These are phyloP conservation scores for Lypha dubia DNA, from an alignment of 2,888 invertebrate genomes.

Conservation along the genomic window DNA sequence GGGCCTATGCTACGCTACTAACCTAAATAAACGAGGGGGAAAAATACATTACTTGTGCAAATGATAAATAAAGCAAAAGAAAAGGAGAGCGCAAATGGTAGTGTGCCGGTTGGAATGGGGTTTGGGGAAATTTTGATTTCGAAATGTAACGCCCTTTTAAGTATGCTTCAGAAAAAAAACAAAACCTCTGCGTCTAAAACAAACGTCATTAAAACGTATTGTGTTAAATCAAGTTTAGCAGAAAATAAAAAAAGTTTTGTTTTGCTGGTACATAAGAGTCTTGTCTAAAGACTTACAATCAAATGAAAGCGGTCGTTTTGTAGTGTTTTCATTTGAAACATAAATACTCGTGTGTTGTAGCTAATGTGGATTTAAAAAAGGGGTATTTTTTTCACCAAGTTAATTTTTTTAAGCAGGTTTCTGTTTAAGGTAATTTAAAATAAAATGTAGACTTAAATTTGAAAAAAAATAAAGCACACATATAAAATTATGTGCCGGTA, in stretches of 20 bases:
- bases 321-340: background rate
- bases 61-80: background rate
- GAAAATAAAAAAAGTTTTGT: background rate
- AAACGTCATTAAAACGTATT: conserved; percentile 65
- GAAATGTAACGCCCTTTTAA: conserved; percentile 49
- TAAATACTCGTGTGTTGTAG: background rate
- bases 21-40: conserved; percentile 77
- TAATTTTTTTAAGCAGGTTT: background rate
- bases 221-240: conserved; percentile 56
- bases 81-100: too few species aligned
- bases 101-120: background rate
- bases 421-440: background rate
- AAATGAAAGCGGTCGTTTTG: conserved; percentile 1
- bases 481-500: too few species aligned
- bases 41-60: conserved; percentile 16
- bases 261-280: background rate
- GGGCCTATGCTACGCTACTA: conserved; percentile 74
- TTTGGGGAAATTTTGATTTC: background rate
- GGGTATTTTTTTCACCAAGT: background rate
- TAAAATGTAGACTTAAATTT: too few species aligned
- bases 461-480: too few species aligned
- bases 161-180: conserved; percentile 20
- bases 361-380: background rate
- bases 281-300: conserved; percentile 28
- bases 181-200: background rate